Percentiles rank a stretch among this genome's conserved stretches.
Evolutionary conservation across 2,113 vertebrate species (phyloP).

Genomic region (Pomatostomus ruficeps): DNA sequence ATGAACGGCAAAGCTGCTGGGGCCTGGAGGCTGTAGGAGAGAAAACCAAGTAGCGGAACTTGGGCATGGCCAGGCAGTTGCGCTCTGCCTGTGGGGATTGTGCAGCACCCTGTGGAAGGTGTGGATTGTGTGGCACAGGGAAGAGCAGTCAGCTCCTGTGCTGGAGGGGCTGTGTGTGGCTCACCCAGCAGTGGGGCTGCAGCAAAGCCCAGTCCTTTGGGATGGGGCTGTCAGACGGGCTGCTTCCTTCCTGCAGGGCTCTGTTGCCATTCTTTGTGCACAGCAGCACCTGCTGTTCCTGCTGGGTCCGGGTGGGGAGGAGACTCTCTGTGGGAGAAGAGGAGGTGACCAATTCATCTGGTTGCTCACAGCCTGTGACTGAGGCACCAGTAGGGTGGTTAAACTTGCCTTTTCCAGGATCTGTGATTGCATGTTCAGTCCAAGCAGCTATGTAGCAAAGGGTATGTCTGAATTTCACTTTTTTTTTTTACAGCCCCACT

Average conservation of each 20-base stretch:
- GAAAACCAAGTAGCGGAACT: not conserved
- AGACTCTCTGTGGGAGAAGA: not conserved
- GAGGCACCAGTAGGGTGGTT: not conserved
- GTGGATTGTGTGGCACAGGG: not conserved
- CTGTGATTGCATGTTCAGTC: not conserved
- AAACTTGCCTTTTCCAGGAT: not conserved
- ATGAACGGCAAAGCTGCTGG: not conserved
- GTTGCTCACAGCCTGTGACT: not conserved
- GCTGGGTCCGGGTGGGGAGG: not conserved
- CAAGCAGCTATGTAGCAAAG: not conserved
- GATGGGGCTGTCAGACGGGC: not conserved
- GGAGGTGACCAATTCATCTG: not conserved
- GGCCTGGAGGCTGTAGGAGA: not conserved
- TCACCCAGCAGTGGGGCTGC: not conserved
- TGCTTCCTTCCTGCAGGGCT: not conserved
- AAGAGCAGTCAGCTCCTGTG: not conserved
- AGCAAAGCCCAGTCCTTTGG: not conserved
- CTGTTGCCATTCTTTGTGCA: not conserved
- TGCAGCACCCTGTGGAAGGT: not conserved
- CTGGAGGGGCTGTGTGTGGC: not conserved
- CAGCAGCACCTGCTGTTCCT: not conserved
- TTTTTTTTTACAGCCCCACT: constrained; percentile 83
- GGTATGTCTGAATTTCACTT: not conserved
- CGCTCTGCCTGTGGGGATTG: not conserved
- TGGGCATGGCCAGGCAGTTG: not conserved